Conservation (phyloP, 2,888 invertebrate species). For the Synergus itoensis region DNA sequence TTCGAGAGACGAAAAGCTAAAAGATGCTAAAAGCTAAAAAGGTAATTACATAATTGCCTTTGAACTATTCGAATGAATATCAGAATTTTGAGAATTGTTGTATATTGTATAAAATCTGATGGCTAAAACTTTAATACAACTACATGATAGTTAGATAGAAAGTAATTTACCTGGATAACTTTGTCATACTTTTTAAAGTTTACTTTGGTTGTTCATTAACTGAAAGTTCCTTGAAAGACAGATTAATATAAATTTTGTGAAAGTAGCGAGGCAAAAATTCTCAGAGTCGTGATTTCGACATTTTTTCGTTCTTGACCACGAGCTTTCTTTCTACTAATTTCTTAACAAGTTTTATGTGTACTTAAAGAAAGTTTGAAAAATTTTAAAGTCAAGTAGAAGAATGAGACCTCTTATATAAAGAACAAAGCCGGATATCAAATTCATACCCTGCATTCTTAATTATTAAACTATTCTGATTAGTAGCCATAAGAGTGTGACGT, state of each 20-base stretch:
- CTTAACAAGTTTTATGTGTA: background rate
- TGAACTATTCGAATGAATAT: background rate
- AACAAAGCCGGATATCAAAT: too few species aligned
- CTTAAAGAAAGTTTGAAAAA: background rate
- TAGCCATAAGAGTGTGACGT: too few species aligned
- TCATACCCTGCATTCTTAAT: too few species aligned
- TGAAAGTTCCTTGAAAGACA: background rate
- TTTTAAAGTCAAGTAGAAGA: background rate
- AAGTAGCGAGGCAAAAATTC: constrained; percentile 5
- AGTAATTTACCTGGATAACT: background rate
- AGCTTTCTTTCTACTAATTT: constrained; percentile 24
- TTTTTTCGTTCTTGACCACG: background rate
- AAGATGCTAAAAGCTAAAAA: too few species aligned
- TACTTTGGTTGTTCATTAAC: constrained; percentile 1
- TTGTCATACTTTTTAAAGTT: background rate
- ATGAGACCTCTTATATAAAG: too few species aligned
- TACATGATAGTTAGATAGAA: background rate
- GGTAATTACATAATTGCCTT: background rate
- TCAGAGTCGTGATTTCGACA: background rate
- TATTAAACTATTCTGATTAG: background rate
- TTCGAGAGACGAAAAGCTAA: background rate
- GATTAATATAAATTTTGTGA: constrained; percentile 13
- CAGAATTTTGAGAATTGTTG: background rate
- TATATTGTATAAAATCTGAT: too few species aligned
- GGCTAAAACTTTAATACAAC: too few species aligned